Conservation (phyloP, 2,797 vertebrate genomes). For the Silurus aristotelis region DNA sequence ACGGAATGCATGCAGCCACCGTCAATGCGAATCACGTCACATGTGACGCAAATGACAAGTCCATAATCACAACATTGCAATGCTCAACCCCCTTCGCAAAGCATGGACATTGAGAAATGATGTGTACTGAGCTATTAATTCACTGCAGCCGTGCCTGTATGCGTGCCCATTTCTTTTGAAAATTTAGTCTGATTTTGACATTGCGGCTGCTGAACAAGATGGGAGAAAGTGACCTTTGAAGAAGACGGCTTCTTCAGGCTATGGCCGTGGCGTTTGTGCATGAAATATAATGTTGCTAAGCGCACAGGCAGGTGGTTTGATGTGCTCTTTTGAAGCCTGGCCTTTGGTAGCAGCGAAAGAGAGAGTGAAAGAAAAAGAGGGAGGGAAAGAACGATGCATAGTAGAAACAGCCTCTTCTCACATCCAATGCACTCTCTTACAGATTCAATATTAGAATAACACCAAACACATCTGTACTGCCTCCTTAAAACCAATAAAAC, state of each 20-base stretch:
- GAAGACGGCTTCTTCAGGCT: slow-evolving; percentile 67
- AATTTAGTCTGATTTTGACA: slow-evolving; percentile 56
- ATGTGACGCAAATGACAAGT: slow-evolving; percentile 15
- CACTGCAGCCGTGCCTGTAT: background rate
- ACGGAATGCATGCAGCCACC: slow-evolving; percentile 14
- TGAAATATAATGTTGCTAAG: slow-evolving; percentile 67
- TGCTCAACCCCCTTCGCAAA: background rate
- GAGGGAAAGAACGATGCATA: slow-evolving; percentile 33
- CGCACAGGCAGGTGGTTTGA: slow-evolving; percentile 59
- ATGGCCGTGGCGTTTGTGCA: slow-evolving; percentile 63
- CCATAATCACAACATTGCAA: background rate
- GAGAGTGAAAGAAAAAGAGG: slow-evolving; percentile 20
- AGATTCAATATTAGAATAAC: background rate
- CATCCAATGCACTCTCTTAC: background rate
- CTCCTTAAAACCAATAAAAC: slow-evolving; percentile 4
- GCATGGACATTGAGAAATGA: background rate
- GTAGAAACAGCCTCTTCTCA: background rate
- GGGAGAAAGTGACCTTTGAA: slow-evolving; percentile 69
- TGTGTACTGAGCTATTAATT: slow-evolving; percentile 1
- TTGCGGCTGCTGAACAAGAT: slow-evolving; percentile 60
- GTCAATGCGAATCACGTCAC: slow-evolving; percentile 24
- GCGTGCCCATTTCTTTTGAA: slow-evolving; percentile 16
- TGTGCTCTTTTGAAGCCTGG: slow-evolving; percentile 60
- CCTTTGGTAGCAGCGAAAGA: slow-evolving; percentile 49
- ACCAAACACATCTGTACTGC: background rate